A percentile compares a stretch with the other conserved stretches of the same genome.
phyloP scores from a whole-genome alignment of 2,888 invertebrate species.

The Odontothrips loti region DNA sequence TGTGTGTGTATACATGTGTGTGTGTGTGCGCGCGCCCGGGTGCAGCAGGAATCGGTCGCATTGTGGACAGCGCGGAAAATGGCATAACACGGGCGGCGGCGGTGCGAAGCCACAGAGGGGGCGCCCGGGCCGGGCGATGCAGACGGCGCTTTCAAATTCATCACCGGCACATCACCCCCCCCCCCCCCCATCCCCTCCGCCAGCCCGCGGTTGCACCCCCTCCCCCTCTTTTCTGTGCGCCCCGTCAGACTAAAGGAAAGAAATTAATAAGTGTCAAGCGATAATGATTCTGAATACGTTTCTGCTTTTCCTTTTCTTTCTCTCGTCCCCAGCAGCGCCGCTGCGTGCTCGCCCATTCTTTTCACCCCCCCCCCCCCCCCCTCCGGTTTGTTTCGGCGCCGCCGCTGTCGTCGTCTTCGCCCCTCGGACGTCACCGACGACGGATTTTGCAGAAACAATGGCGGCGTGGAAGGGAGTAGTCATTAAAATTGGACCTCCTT shows the following conservation, averaged over 20 bases:
- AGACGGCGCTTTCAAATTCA: background rate
- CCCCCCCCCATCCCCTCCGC: background rate
- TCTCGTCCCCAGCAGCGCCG: background rate
- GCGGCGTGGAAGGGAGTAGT: slow-evolving; percentile 15
- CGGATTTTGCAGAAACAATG: slow-evolving; percentile 20
- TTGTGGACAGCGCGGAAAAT: background rate
- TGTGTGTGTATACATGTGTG: too few relatives aligned
- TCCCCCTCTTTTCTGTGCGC: background rate
- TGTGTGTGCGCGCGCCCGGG: too few relatives aligned
- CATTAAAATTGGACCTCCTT: slow-evolving; percentile 21
- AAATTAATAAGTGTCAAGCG: slow-evolving; percentile 25
- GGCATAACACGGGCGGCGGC: too few relatives aligned
- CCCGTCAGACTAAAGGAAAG: slow-evolving; percentile 8
- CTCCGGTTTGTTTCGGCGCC: background rate
- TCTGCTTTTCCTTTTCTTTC: slow-evolving; percentile 5
- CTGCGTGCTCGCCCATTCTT: background rate
- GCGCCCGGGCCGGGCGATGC: background rate
- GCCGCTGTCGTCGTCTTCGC: background rate
- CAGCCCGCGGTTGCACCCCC: background rate
- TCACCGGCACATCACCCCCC: background rate
- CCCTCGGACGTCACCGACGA: background rate
- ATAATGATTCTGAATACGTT: slow-evolving; percentile 27
- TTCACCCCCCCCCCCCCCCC: background rate
- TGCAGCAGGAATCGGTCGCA: background rate
- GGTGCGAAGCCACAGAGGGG: background rate